Conservation (phyloP, 2,797 vertebrate species). For the Helicolenus hilgendorfi region DNA sequence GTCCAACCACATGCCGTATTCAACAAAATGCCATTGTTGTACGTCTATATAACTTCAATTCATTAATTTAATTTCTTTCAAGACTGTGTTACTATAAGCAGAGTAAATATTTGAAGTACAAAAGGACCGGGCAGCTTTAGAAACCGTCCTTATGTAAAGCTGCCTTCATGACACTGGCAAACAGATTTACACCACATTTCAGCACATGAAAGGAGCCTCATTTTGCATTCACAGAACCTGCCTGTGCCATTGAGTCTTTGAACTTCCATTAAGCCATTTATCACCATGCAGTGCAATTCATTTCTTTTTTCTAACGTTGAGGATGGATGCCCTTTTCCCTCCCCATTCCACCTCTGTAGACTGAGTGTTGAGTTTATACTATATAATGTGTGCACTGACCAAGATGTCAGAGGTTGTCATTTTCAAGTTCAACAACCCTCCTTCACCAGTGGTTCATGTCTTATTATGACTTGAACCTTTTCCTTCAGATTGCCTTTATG, state of each 20-base stretch:
- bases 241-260: conserved; percentile 85
- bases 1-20: conserved; percentile 20
- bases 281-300: conserved; percentile 84
- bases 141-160: conserved; percentile 72
- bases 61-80: conserved; percentile 66
- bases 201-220: conserved; percentile 86
- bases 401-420: conserved; percentile 29
- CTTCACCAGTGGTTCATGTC: conserved; percentile 5
- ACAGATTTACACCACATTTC: conserved; percentile 84
- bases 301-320: conserved; percentile 77
- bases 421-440: conserved; percentile 40
- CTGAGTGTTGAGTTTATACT: conserved; percentile 51
- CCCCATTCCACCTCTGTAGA: conserved; percentile 43
- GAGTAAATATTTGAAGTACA: conserved; percentile 75
- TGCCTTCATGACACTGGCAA: conserved; percentile 63
- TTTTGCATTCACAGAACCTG: conserved; percentile 87
- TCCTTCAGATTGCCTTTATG: background rate
- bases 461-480: background rate
- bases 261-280: conserved; percentile 90
- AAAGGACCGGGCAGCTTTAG: conserved; percentile 56
- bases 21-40: conserved; percentile 42
- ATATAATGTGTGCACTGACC: conserved; percentile 42
- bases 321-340: conserved; percentile 63
- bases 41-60: conserved; percentile 45
- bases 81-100: conserved; percentile 47